Evolutionary conservation across 1,140 invertebrate genomes (phyloP), one percentile per base, ranked within the genome.

Genomic region (Neodiprion fabricii): DNA sequence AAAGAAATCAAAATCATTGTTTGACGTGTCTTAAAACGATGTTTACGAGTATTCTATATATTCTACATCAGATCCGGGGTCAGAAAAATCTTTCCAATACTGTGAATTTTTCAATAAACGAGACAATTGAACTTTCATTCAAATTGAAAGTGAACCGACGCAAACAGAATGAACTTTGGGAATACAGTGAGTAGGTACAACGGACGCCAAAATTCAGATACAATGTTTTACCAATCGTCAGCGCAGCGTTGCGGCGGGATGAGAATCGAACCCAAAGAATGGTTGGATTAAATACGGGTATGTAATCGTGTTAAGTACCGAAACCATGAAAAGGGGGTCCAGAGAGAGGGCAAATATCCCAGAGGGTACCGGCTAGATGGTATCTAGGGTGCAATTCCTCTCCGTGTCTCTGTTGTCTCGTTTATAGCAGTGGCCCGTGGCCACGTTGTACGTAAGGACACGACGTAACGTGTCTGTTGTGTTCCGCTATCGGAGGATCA

Each of bases 401-500:
- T 80, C 79, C 74, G 74, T 75, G 77, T 73, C 21, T 75, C 67
- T 73, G 50, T 70, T 74, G 72, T 68, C 48, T 28, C 74, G 70
- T 76, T 70, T 75, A 68, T 77, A 75, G 74, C 77, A 76, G 73
- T 78, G 75, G 77, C 74, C 71, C 74, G 70, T 73, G 49, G 72
- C 68, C 70, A 77, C 75, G 72, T 78, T 80, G n/a, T 61, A 61
- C 53, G 53, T 61, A 61, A 61, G 53, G 53, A 61, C 53, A 61
- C 53, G 53, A 80, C 78, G 78, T 81, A 85, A 78, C 83, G 81
- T 85, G 80, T 82, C 83, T 80, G 85, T 82, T 83, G 86, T 61
- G 53, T 86, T 87, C 82, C 84, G 83, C 85, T 86, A 87, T 88
- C 85, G 79, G 75, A 75, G 82, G 85, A 87, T 87, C 86, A 87